Base-by-base conservation (phyloP, 1,140 invertebrate genomes). In the Lepidurus apus region DNA sequence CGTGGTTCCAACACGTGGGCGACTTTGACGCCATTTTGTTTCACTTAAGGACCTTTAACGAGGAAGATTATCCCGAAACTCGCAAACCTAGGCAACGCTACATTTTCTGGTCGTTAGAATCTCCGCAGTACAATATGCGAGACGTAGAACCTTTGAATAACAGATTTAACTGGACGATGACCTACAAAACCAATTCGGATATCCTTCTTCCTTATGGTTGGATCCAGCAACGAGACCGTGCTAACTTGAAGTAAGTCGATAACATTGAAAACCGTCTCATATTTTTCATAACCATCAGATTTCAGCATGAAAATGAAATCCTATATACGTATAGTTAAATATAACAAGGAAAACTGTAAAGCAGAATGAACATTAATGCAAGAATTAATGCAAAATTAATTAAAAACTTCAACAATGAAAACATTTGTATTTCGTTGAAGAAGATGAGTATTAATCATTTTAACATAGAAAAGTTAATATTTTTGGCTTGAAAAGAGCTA, bases 81-180 rank as follows among this genome's bases (percentile, higher is more conserved):
- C 75, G 81, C 73, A 42, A 45, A 21, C 17, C 74, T 10, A 8
- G 80, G 44, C 82, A 82, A 75, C 26, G 80, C 7, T 82, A 79
- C 76, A 81, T 82, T 8, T 74, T 81, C 7, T 82, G 81, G 65
- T 79, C 79, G 2, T 77, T 82, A 77, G 82, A 82, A 73, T 79
- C 82, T 13, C 79, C 78, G 9, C 47, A 53, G 9, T 73, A 78
- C 42, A 77, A 76, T 8, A 24, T 42, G 24, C n/a, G 42, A 42
- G 75, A 79, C 7, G 43, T 80, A 8, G 73, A 43, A 7, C 73
- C 43, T 17, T 80, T 83, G 34, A 43, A 79, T 2, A 79, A 79
- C 9, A 74, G 83, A 17, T 86, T 87, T 82, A 87, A 88, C 80
- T 87, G 86, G 86, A 87, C 86, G 0, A 85, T 86, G 84, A 86